phyloP scores from a whole-genome alignment of 92 coral and sea anemone genomes.

The Paragorgia papillata region DNA sequence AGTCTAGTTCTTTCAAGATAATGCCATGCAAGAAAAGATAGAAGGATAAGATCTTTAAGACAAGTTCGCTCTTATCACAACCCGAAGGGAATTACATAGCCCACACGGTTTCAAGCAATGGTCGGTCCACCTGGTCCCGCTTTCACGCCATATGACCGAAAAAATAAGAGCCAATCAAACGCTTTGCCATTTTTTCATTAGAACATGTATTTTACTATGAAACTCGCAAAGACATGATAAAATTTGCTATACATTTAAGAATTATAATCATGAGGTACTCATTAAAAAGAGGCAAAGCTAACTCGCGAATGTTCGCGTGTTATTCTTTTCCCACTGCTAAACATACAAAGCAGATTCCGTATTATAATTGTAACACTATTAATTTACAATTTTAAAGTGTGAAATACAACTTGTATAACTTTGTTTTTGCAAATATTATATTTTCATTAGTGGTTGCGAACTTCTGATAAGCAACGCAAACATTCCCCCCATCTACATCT shows the following conservation, averaged over 20 bases:
- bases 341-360: slow-evolving; percentile 2
- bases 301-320: neutral
- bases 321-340: slow-evolving; percentile 8
- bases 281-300: neutral
- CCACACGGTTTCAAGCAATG: slow-evolving; percentile 49
- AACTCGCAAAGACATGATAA: slow-evolving; percentile 20
- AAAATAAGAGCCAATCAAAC: slow-evolving; percentile 46
- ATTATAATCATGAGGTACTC: neutral
- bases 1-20: slow-evolving; percentile 46
- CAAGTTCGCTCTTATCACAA: slow-evolving; percentile 41
- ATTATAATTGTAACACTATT: slow-evolving; percentile 29
- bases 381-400: slow-evolving; percentile 24
- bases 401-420: slow-evolving; percentile 34
- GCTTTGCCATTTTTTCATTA: slow-evolving; percentile 24
- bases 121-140: slow-evolving; percentile 49
- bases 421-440: slow-evolving; percentile 49
- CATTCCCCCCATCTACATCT: slow-evolving; percentile 38
- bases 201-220: slow-evolving; percentile 37
- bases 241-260: slow-evolving; percentile 1
- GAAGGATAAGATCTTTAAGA: slow-evolving; percentile 47
- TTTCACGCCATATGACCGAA: slow-evolving; percentile 43
- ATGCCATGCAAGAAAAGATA: slow-evolving; percentile 49
- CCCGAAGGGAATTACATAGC: slow-evolving; percentile 48
- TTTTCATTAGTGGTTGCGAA: slow-evolving; percentile 47
- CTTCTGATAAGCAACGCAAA: slow-evolving; percentile 42